Conservation (phyloP, 92 coral and sea anemone species). For the Phenganax marumi region DNA sequence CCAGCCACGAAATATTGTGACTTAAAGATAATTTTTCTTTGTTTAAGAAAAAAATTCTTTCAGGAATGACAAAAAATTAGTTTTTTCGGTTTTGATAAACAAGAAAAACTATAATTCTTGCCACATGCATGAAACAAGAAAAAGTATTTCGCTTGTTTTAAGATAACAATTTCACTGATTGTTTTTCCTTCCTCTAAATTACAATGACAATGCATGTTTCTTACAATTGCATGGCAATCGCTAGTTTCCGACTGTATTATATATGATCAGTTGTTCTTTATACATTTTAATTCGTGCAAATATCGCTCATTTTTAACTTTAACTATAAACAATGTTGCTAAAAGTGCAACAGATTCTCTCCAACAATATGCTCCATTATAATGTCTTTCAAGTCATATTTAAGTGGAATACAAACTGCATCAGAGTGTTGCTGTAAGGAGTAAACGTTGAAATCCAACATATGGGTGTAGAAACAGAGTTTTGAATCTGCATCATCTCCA, state of each 20-base stretch:
- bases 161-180: no score
- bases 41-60: background rate
- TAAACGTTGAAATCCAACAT: constrained; percentile 7
- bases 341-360: background rate
- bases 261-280: no score
- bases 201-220: no score
- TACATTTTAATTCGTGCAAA: no score
- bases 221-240: no score
- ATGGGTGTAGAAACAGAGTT: background rate
- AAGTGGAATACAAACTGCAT: background rate
- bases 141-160: no score
- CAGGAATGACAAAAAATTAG: background rate
- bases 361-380: background rate
- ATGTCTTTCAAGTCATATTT: background rate
- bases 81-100: background rate
- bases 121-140: no score
- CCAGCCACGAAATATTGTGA: background rate
- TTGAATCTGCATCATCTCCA: constrained; percentile 27
- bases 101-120: no score
- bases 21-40: background rate
- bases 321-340: no score
- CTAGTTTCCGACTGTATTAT: no score
- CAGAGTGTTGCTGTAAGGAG: background rate
- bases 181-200: no score
- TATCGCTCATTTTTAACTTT: no score